These are phyloP conservation scores for Bettongia penicillata DNA, from an alignment of 2,113 vertebrate genomes.

Conservation along the genomic window DNA sequence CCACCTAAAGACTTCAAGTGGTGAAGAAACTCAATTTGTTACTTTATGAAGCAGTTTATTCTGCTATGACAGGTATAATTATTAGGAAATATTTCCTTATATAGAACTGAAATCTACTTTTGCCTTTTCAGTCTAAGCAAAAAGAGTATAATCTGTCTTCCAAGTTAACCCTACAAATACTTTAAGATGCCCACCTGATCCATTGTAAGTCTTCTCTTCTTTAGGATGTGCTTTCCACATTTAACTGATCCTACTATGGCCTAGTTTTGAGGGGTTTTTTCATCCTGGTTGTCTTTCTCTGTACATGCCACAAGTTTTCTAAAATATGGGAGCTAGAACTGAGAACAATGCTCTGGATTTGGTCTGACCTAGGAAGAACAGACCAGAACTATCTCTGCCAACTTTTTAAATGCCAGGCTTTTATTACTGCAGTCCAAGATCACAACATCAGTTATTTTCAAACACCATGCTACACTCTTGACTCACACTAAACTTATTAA, in stretches of 20 bases:
- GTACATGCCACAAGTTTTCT: neutral
- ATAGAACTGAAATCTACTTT: neutral
- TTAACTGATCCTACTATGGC: neutral
- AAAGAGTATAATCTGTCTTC: neutral
- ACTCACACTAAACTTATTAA: neutral
- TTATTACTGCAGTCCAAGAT: neutral
- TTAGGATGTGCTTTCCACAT: neutral
- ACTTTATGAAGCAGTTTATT: neutral
- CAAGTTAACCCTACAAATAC: neutral
- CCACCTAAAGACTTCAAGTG: neutral
- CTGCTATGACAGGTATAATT: neutral
- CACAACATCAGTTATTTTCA: neutral
- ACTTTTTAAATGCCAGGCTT: no score
- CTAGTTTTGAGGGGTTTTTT: neutral
- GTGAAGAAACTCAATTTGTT: neutral
- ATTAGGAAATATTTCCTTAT: neutral
- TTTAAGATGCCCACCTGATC: neutral
- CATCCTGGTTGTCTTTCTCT: neutral
- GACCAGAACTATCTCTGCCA: neutral
- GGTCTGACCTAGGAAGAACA: neutral
- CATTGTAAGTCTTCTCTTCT: neutral
- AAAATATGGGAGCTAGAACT: neutral
- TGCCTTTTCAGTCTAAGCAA: neutral
- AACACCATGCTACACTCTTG: neutral
- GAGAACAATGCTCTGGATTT: neutral